Conservation (phyloP, 2,113 vertebrate species). For the Labrus mixtus region DNA sequence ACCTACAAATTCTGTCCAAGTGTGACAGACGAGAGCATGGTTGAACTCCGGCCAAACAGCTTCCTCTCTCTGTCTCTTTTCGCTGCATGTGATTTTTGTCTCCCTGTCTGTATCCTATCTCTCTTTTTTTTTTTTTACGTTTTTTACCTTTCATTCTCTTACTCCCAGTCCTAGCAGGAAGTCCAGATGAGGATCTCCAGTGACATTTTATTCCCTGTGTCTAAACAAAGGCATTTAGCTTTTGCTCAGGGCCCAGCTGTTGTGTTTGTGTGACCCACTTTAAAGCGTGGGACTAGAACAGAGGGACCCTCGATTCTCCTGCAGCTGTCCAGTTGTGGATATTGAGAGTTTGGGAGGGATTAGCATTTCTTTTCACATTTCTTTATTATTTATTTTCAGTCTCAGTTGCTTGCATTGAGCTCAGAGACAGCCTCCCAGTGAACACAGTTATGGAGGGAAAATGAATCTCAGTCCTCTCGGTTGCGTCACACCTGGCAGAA, state of each 20-base stretch:
- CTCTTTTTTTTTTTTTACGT: constrained; percentile 1
- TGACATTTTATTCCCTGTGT: constrained; percentile 28
- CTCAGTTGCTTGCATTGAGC: constrained; percentile 1
- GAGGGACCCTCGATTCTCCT: constrained; percentile 26
- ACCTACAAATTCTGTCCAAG: constrained; percentile 84
- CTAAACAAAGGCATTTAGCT: constrained; percentile 50
- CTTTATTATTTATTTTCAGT: background rate
- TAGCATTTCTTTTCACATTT: constrained; percentile 4
- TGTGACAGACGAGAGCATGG: constrained; percentile 78
- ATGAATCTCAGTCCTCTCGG: background rate
- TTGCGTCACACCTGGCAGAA: constrained; percentile 50
- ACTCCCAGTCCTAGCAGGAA: constrained; percentile 32
- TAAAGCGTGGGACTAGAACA: constrained; percentile 51
- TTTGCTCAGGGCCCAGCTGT: constrained; percentile 65
- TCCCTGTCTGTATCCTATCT: constrained; percentile 27
- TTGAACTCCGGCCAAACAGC: constrained; percentile 74
- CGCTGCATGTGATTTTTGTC: constrained; percentile 23
- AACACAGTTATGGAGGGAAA: constrained; percentile 9
- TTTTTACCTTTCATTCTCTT: constrained; percentile 16
- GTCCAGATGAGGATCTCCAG: constrained; percentile 30
- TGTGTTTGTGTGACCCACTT: constrained; percentile 70
- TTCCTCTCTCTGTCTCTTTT: constrained; percentile 59
- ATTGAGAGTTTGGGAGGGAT: background rate
- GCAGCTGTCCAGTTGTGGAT: constrained; percentile 62
- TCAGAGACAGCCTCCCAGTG: background rate